phyloP scores from a whole-genome alignment of 2,888 invertebrate species.

The Melinaea menophilus region DNA sequence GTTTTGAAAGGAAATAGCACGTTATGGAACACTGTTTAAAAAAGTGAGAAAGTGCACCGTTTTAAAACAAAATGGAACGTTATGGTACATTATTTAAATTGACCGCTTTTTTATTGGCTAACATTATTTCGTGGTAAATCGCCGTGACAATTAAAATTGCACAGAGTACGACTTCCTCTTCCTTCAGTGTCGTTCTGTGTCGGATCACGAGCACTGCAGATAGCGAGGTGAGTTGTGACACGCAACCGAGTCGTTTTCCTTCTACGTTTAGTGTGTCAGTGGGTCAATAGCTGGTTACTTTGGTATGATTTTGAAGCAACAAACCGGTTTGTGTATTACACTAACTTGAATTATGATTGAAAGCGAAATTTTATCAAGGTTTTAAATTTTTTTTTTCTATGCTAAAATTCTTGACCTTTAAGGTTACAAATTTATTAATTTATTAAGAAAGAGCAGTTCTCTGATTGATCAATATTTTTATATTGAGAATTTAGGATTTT shows the following conservation, averaged over 20 bases:
- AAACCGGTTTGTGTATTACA: constrained; percentile 54
- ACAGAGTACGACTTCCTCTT: constrained; percentile 19
- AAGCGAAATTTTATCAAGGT: constrained; percentile 21
- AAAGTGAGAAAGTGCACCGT: no score
- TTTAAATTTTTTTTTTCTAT: constrained; percentile 10
- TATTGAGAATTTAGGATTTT: no score
- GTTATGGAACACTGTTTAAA: no score
- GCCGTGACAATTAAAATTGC: background rate
- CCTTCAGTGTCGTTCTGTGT: constrained; percentile 15
- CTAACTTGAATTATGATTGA: constrained; percentile 29
- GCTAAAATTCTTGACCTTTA: background rate
- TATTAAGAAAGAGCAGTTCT: background rate
- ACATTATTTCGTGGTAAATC: no score
- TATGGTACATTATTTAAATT: no score
- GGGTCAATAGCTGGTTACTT: constrained; percentile 70
- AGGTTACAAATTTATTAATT: background rate
- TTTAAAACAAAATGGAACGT: no score
- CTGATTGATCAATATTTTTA: no score
- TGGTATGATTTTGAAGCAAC: constrained; percentile 61
- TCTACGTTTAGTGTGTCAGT: constrained; percentile 67
- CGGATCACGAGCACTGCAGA: constrained; percentile 20
- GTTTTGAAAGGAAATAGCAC: no score
- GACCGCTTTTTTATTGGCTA: no score
- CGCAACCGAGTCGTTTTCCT: constrained; percentile 69
- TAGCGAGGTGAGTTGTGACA: constrained; percentile 40